These are phyloP conservation scores for Astreopora myriophthalma DNA, from an alignment of 64 coral and sea anemone species.

Conservation along the genomic window DNA sequence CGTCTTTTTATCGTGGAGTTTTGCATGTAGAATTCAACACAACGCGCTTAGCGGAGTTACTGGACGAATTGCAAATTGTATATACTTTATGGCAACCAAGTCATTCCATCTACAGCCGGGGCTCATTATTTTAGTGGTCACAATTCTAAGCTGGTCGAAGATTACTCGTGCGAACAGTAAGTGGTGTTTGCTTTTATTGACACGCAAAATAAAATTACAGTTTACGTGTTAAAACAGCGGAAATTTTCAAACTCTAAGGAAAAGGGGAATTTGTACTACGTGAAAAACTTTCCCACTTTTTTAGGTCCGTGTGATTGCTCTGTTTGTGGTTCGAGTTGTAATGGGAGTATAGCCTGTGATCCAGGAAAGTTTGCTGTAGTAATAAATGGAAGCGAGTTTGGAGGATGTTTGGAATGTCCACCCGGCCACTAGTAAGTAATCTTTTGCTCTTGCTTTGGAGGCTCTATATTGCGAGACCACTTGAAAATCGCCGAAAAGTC, in stretches of 20 bases:
- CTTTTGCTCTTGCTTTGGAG: neutral
- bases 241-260: neutral
- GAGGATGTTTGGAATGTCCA: slow-evolving; percentile 43
- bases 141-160: neutral
- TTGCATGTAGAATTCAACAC: neutral
- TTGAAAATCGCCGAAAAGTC: neutral
- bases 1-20: neutral
- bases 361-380: slow-evolving; percentile 62
- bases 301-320: slow-evolving; percentile 70
- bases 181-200: neutral
- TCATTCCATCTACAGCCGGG: neutral
- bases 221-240: neutral
- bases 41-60: neutral
- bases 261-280: neutral
- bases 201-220: neutral
- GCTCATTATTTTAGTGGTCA: neutral
- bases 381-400: slow-evolving; percentile 61
- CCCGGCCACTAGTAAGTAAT: slow-evolving; percentile 60
- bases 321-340: slow-evolving; percentile 52
- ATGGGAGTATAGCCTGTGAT: slow-evolving; percentile 45
- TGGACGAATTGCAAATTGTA: neutral
- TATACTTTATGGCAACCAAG: neutral
- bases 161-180: slow-evolving; percentile 1
- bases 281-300: neutral
- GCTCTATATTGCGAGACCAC: neutral